Percentiles rank a stretch among this genome's conserved stretches.
phyloP scores from a whole-genome alignment of 2,113 vertebrate genomes.

The Myotis davidii region DNA sequence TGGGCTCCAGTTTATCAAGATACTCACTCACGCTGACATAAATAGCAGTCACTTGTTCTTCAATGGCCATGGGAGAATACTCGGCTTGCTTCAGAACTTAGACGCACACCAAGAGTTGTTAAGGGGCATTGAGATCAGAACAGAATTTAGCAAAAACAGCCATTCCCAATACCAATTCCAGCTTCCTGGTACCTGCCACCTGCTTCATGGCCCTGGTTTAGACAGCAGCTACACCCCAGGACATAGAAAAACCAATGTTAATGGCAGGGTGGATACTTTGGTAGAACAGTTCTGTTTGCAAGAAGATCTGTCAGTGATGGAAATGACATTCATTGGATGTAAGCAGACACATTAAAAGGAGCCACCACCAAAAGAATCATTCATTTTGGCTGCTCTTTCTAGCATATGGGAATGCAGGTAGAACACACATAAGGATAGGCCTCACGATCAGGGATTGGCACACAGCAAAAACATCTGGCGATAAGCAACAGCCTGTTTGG shows the following conservation, averaged over 20 bases:
- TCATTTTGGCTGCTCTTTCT: conserved; percentile 95
- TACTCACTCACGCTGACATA: conserved; percentile 94
- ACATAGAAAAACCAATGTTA: conserved; percentile 95
- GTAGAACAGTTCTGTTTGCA: conserved; percentile 97
- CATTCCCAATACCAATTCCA: conserved; percentile 93
- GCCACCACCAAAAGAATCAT: conserved; percentile 92
- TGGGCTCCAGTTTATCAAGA: conserved; percentile 93
- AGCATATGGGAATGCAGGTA: conserved; percentile 94
- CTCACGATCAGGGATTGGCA: conserved; percentile 92
- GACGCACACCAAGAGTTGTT: conserved; percentile 91
- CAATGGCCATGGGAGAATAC: conserved; percentile 95
- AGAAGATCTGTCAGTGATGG: conserved; percentile 96
- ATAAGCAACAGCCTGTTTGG: conserved; percentile 91
- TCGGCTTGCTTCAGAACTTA: conserved; percentile 94
- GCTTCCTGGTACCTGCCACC: conserved; percentile 82
- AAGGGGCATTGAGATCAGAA: conserved; percentile 93
- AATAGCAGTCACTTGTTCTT: conserved; percentile 92
- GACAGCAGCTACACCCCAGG: conserved; percentile 94
- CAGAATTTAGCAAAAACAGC: conserved; percentile 94
- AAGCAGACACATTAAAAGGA: conserved; percentile 95
- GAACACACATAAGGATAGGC: conserved; percentile 94
- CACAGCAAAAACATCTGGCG: conserved; percentile 95
- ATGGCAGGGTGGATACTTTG: conserved; percentile 95
- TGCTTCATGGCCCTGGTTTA: conserved; percentile 96
- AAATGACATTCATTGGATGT: conserved; percentile 96